A percentile compares a stretch with the other conserved stretches of the same genome.
Evolutionary conservation across 2,113 vertebrate genomes (phyloP).

Genomic region (Oriolus oriolus): DNA sequence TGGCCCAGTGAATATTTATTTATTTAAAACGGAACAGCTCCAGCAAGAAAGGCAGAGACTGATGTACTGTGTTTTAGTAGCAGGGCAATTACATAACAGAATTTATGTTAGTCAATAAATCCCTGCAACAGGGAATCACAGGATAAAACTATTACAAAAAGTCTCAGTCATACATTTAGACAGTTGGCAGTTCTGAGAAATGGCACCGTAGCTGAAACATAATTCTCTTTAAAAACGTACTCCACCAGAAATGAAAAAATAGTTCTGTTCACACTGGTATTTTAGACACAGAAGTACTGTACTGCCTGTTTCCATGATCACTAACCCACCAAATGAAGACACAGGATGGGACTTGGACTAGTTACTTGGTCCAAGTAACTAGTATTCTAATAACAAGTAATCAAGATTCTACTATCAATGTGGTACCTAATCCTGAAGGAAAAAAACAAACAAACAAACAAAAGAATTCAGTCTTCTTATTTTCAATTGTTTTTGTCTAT

Average conservation of each 20-base stretch:
- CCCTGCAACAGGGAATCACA: constrained; percentile 24
- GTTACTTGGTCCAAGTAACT: too few relatives aligned
- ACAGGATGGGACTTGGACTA: neutral
- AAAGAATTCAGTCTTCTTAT: neutral
- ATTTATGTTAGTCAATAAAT: constrained; percentile 58
- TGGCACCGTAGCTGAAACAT: neutral
- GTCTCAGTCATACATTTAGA: constrained; percentile 23
- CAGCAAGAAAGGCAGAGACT: constrained; percentile 21
- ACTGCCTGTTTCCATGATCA: neutral
- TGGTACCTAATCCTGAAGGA: neutral
- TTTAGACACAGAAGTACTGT: neutral
- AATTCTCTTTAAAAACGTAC: neutral
- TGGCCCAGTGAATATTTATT: constrained; percentile 42
- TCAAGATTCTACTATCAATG: neutral
- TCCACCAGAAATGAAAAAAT: neutral
- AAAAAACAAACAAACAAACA: neutral
- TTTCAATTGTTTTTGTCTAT: neutral
- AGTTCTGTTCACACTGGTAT: neutral
- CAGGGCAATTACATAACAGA: constrained; percentile 49
- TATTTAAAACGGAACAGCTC: constrained; percentile 48
- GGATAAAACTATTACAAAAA: constrained; percentile 54
- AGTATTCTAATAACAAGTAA: neutral
- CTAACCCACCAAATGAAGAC: neutral
- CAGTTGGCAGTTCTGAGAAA: constrained; percentile 2
- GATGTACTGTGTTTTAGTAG: constrained; percentile 19